phyloP scores from a whole-genome alignment of 2,888 invertebrate species.

The Limulus polyphemus region DNA sequence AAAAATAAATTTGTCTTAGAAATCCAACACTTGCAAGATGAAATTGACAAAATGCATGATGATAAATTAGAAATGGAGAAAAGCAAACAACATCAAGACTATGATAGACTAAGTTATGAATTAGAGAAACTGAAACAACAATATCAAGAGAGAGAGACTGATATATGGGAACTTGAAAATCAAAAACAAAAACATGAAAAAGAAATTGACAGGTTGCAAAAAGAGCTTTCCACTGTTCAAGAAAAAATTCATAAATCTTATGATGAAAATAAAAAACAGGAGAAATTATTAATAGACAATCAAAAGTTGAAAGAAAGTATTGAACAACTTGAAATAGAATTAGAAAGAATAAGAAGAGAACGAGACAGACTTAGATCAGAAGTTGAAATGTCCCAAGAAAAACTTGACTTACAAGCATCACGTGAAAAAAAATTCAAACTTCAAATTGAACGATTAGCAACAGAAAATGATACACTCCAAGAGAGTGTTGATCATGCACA shows the following conservation, averaged over 20 bases:
- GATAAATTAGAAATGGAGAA: constrained; percentile 48
- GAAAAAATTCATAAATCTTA: too few relatives aligned
- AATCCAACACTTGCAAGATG: constrained; percentile 13
- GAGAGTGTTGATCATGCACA: too few relatives aligned
- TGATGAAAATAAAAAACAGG: too few relatives aligned
- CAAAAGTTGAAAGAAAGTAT: neutral
- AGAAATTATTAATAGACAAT: too few relatives aligned
- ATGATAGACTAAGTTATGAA: constrained; percentile 54
- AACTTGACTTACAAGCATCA: too few relatives aligned
- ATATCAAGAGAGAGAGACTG: constrained; percentile 3
- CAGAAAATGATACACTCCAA: too few relatives aligned
- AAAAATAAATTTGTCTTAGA: constrained; percentile 19
- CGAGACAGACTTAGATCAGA: neutral
- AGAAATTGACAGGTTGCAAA: constrained; percentile 20
- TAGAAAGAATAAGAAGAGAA: neutral
- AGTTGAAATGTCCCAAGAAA: neutral
- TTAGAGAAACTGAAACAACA: constrained; percentile 40
- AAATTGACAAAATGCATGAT: constrained; percentile 16
- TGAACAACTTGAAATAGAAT: constrained; percentile 1
- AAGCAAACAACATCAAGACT: constrained; percentile 24
- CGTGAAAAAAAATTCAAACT: too few relatives aligned
- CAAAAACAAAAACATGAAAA: constrained; percentile 20
- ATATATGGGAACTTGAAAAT: constrained; percentile 44
- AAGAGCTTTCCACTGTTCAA: constrained; percentile 2
- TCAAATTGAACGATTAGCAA: too few relatives aligned